A percentile compares a stretch with the other conserved stretches of the same genome.
Conservation (phyloP, 2,797 vertebrate species). For the Crax fasciolata region DNA sequence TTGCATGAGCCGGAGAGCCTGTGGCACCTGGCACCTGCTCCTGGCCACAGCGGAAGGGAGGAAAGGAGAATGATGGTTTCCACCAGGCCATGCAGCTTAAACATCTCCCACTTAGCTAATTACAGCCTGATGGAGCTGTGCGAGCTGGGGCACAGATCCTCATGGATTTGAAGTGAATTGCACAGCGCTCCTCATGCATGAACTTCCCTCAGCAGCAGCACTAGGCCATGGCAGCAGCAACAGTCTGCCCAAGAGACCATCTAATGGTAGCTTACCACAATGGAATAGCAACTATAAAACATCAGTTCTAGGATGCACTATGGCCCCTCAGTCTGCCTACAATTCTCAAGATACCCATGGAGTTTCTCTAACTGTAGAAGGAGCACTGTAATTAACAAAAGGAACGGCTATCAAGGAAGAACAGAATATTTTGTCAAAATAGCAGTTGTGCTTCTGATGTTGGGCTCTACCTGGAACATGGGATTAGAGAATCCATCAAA, state of each 20-base stretch:
- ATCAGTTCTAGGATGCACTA: background rate
- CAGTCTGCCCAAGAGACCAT: background rate
- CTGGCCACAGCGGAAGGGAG: background rate
- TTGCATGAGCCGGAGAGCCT: background rate
- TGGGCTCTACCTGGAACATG: background rate
- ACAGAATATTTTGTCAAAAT: background rate
- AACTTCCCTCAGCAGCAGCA: background rate
- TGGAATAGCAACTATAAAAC: background rate
- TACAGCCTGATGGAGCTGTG: background rate
- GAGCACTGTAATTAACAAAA: background rate
- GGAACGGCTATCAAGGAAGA: background rate
- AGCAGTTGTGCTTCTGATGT: background rate
- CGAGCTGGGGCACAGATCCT: background rate
- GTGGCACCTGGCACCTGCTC: background rate
- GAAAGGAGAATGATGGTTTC: background rate
- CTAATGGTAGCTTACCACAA: background rate
- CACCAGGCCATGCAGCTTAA: background rate
- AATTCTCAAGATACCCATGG: background rate
- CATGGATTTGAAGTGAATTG: accelerated
- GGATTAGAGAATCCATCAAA: background rate
- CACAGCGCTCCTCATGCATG: background rate
- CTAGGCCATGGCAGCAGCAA: background rate
- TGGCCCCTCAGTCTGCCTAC: background rate
- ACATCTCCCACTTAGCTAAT: background rate
- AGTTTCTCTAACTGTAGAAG: background rate